phyloP scores from a whole-genome alignment of 1,140 invertebrate genomes.

The Zeugodacus cucurbitae region DNA sequence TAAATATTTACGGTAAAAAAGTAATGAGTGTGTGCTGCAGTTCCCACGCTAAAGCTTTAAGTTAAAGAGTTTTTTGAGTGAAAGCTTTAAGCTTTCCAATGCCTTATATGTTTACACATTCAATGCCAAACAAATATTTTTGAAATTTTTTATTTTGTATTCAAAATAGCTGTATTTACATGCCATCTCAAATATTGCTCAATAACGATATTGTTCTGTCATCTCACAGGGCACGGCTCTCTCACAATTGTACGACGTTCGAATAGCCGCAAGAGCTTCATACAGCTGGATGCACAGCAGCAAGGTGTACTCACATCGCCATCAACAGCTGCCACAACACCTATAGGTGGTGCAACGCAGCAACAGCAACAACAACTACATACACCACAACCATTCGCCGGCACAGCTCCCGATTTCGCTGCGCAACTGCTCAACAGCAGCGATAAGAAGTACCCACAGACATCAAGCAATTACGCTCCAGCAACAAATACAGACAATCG shows the following conservation, averaged over 20 bases:
- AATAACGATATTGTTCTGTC: constrained; percentile 40
- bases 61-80: no score
- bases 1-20: no score
- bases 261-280: constrained; percentile 68
- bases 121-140: background rate
- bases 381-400: constrained; percentile 3
- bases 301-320: constrained; percentile 14
- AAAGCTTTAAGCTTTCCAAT: no score
- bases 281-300: constrained; percentile 55
- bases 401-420: constrained; percentile 3
- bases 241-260: constrained; percentile 85
- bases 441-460: background rate
- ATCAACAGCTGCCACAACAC: constrained; percentile 37
- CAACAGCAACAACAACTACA: constrained; percentile 27
- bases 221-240: constrained; percentile 79
- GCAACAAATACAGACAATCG: constrained; percentile 33
- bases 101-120: background rate
- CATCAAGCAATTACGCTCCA: background rate
- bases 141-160: background rate
- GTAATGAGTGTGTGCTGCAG: no score
- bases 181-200: background rate
- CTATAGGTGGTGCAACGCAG: constrained; percentile 11
- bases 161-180: background rate
- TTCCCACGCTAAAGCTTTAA: no score
- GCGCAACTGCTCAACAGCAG: constrained; percentile 7